These are phyloP conservation scores for Nineta flava DNA, from an alignment of 2,888 invertebrate genomes.

Conservation along the genomic window DNA sequence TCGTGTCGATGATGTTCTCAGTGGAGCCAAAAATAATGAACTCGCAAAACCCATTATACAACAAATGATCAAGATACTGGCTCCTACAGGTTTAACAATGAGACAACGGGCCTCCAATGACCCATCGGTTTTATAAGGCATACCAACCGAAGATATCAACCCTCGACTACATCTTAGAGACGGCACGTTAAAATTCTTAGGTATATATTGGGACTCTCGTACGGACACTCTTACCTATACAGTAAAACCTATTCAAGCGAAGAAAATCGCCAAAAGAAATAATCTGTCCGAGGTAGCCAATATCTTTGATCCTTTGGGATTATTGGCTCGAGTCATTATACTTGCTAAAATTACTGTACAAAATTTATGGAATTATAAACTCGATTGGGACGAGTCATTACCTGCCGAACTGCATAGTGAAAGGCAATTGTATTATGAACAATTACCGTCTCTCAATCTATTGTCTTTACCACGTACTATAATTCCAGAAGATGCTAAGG, in stretches of 20 bases:
- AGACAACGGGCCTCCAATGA: no score
- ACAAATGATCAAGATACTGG: no score
- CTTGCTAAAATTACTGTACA: neutral
- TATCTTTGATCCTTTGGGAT: neutral
- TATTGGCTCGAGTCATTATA: neutral
- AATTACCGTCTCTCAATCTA: neutral
- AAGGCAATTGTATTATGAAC: neutral
- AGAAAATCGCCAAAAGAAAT: neutral
- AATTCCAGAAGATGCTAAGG: neutral
- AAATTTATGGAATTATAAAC: neutral
- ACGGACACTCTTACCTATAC: neutral
- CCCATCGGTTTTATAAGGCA: no score
- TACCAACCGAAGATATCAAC: no score
- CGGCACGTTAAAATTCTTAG: neutral
- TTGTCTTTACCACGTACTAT: neutral
- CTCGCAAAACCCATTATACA: no score
- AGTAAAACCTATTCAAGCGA: neutral
- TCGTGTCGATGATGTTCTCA: no score
- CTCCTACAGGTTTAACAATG: no score
- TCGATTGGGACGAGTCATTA: slow-evolving; percentile 1
- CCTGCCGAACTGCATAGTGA: neutral
- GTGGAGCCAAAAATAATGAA: no score
- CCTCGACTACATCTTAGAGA: no score
- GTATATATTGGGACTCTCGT: neutral
- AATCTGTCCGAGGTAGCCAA: neutral